Percentiles rank a stretch among this genome's conserved stretches.
phyloP scores from a whole-genome alignment of 1,140 invertebrate genomes.

The Mercenaria mercenaria region DNA sequence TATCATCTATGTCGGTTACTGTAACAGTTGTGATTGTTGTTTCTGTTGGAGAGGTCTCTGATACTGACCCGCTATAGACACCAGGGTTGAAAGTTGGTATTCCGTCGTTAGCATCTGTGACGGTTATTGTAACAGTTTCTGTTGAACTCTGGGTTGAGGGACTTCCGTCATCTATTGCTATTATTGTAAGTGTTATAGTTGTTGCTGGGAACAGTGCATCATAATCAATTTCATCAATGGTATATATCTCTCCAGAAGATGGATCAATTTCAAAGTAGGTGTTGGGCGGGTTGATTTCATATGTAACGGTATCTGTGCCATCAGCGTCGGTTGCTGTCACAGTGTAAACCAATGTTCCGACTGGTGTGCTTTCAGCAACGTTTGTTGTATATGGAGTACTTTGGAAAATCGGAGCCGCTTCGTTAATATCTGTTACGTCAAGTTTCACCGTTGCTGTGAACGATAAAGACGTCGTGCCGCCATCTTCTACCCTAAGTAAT shows the following conservation, averaged over 20 bases:
- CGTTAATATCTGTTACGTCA: slow-evolving; percentile 55
- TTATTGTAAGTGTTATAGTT: slow-evolving; percentile 66
- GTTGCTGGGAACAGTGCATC: slow-evolving; percentile 50
- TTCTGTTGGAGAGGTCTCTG: slow-evolving; percentile 50
- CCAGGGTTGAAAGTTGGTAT: slow-evolving; percentile 72
- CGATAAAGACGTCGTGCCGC: slow-evolving; percentile 54
- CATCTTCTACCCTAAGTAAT: slow-evolving; percentile 38
- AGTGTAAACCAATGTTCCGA: slow-evolving; percentile 60
- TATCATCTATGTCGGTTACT: slow-evolving; percentile 34
- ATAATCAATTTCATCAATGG: slow-evolving; percentile 58
- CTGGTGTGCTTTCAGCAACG: slow-evolving; percentile 60
- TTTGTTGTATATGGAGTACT: slow-evolving; percentile 41
- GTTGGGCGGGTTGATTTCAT: slow-evolving; percentile 43
- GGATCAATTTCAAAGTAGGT: slow-evolving; percentile 57
- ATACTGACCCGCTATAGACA: slow-evolving; percentile 28
- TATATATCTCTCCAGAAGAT: slow-evolving; percentile 53
- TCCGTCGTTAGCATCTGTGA: slow-evolving; percentile 75
- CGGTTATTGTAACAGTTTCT: slow-evolving; percentile 69
- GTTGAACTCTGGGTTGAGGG: slow-evolving; percentile 43
- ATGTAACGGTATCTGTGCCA: slow-evolving; percentile 44
- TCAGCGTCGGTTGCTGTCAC: slow-evolving; percentile 68
- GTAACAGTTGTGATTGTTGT: slow-evolving; percentile 24
- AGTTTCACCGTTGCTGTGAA: slow-evolving; percentile 59
- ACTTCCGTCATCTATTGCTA: slow-evolving; percentile 69
- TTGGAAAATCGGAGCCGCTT: slow-evolving; percentile 35